Evolutionary conservation across 2,888 invertebrate species (phyloP).

Genomic region (Leptarthrus brevirostris): DNA sequence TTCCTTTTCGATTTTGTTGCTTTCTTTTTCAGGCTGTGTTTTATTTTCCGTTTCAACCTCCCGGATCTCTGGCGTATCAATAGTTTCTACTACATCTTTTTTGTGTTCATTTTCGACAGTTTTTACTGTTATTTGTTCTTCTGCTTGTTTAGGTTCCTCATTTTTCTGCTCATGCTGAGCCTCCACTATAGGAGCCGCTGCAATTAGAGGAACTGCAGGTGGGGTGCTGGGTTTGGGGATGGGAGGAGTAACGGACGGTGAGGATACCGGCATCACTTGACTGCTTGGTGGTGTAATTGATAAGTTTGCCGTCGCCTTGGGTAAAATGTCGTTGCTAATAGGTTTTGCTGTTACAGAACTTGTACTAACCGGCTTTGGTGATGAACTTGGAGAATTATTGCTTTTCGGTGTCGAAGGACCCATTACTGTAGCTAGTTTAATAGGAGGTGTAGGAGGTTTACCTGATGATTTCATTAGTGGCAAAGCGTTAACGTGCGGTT

Average conservation of each 20-base stretch:
- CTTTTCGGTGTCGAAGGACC: constrained; percentile 11
- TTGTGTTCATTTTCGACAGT: constrained; percentile 31
- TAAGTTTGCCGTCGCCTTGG: not conserved
- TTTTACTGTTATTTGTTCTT: not conserved
- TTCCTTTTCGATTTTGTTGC: not conserved
- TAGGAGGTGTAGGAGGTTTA: constrained; percentile 47
- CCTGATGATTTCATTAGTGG: constrained; percentile 57
- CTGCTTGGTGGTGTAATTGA: constrained; percentile 39
- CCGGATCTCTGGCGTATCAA: too few species aligned
- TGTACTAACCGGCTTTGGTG: constrained; percentile 9
- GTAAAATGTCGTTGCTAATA: not conserved
- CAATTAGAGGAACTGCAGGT: not conserved
- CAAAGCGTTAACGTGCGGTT: constrained; percentile 56
- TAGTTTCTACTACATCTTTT: constrained; percentile 29
- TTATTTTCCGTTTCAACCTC: too few species aligned
- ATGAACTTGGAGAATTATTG: not conserved
- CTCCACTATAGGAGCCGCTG: not conserved
- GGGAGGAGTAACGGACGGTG: constrained; percentile 38
- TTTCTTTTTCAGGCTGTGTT: too few species aligned
- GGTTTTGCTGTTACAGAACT: not conserved
- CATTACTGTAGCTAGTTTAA: not conserved
- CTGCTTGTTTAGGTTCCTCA: constrained; percentile 6
- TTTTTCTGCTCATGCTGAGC: constrained; percentile 7
- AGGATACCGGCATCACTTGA: constrained; percentile 11
- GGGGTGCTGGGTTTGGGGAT: constrained; percentile 1